Percentiles rank a stretch among this genome's conserved stretches.
Conservation (phyloP, 2,113 vertebrate genomes). For the Otus sunia region DNA sequence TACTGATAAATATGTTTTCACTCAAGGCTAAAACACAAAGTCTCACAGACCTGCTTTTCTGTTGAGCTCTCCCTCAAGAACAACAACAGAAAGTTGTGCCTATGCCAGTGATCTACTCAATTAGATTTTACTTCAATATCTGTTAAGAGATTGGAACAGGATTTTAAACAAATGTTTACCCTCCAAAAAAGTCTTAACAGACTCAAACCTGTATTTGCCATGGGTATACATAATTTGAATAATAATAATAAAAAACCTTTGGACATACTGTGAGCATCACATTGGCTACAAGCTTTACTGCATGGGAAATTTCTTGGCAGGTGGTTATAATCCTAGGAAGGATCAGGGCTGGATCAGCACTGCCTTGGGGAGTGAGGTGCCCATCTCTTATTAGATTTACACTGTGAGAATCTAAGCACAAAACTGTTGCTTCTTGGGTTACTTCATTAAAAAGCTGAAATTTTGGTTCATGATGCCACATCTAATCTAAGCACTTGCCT, state of each 20-base stretch:
- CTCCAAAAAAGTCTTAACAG: neutral
- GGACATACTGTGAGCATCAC: slow-evolving; percentile 1
- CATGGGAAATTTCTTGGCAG: slow-evolving; percentile 13
- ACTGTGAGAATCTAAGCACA: neutral
- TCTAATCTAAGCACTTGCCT: neutral
- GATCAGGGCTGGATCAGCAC: neutral
- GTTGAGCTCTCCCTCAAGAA: slow-evolving; percentile 37
- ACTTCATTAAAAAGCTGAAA: neutral
- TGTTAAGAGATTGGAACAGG: slow-evolving; percentile 54
- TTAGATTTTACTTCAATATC: slow-evolving; percentile 51
- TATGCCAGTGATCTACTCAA: slow-evolving; percentile 8
- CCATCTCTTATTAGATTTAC: slow-evolving; percentile 36
- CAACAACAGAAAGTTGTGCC: slow-evolving; percentile 1
- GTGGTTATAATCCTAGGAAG: slow-evolving; percentile 17
- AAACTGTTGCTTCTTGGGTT: neutral
- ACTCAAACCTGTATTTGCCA: neutral
- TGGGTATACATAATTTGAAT: neutral
- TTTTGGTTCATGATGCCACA: neutral
- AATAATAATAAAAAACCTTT: neutral
- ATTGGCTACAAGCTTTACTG: slow-evolving; percentile 11
- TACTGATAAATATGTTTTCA: slow-evolving; percentile 21
- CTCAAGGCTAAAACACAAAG: slow-evolving; percentile 2
- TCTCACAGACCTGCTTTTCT: neutral
- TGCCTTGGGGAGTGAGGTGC: neutral
- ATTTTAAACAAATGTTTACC: slow-evolving; percentile 29